Evolutionary conservation across 2,888 invertebrate species (phyloP), one percentile per base, ranked within the genome.

Genomic region (Aphidius colemani): DNA sequence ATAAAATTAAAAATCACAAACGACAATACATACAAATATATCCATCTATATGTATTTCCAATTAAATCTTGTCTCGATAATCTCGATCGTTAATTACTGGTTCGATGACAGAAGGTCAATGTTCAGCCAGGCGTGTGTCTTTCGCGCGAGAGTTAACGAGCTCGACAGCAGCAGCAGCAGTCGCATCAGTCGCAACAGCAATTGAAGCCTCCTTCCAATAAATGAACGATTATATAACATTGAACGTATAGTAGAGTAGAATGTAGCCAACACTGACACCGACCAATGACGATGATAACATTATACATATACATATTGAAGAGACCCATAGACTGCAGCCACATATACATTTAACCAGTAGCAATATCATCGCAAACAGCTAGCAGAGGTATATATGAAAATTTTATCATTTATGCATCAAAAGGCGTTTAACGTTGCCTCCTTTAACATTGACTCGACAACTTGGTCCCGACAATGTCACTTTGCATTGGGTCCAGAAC

Each of bases 391-490:
- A 30, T 30, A 18, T 18, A 30, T 5, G 30, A 30, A 30, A 30
- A 30, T 18, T 30, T 30, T 30, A 30, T 30, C 3, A 30, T 30
- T 30, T 30, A 5, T 30, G 30, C 30, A 30, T 30, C 4, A 4
- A 30, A 30, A 30, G 30, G 30, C 30, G 30, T 30, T 30, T 30
- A 4, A 5, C 30, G 5, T 30, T 5, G 30, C 2, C 30, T 30
- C 30, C 30, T 30, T 30, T 30, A 30, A 30, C 45, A 56, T 56
- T 50, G 1, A 18, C 45, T 39, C 46, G 45, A 68, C 69, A 71
- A 72, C 71, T 77, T 74, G 68, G 68, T 67, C 70, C 72, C 70
- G 74, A 77, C 76, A 77, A 77, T 77, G 74, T 73, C 75, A 78
- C 75, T 79, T 77, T 76, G 75, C 74, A 75, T 79, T 75, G 48